phyloP scores from a whole-genome alignment of 2,113 vertebrate species.

The Thomomys bottae region DNA sequence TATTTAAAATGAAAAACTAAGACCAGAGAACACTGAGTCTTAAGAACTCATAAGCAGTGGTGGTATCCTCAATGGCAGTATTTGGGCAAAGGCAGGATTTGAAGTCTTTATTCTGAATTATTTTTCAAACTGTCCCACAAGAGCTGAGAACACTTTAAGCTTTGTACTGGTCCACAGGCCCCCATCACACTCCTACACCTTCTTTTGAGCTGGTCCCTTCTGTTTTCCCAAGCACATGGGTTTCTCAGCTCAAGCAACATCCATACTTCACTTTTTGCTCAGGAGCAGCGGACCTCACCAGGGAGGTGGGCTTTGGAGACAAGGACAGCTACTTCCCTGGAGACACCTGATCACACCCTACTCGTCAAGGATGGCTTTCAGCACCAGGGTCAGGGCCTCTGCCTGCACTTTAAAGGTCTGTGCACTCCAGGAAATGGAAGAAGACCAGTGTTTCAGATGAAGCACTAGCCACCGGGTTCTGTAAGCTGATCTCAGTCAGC shows the following conservation, averaged over 20 bases:
- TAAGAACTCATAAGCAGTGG: not conserved
- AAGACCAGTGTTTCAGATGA: not conserved
- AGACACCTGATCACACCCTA: not conserved
- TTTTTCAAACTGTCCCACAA: not conserved
- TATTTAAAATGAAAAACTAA: not conserved
- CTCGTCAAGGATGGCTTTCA: constrained; percentile 19
- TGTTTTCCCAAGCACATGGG: not conserved
- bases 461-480: not conserved
- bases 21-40: not conserved
- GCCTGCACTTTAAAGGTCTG: not conserved
- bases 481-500: not conserved
- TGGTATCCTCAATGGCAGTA: not conserved
- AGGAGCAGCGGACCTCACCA: not conserved
- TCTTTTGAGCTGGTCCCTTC: not conserved
- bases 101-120: not conserved
- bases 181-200: not conserved
- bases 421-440: not conserved
- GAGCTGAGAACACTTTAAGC: not conserved
- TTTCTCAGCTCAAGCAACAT: not conserved
- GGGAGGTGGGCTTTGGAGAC: not conserved
- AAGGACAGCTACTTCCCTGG: not conserved
- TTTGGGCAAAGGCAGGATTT: not conserved
- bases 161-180: too few species aligned
- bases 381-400: constrained; percentile 41
- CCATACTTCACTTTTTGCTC: not conserved